phyloP scores from a whole-genome alignment of 2,888 invertebrate species.

The Pseudococcus jackbeardsleyi region DNA sequence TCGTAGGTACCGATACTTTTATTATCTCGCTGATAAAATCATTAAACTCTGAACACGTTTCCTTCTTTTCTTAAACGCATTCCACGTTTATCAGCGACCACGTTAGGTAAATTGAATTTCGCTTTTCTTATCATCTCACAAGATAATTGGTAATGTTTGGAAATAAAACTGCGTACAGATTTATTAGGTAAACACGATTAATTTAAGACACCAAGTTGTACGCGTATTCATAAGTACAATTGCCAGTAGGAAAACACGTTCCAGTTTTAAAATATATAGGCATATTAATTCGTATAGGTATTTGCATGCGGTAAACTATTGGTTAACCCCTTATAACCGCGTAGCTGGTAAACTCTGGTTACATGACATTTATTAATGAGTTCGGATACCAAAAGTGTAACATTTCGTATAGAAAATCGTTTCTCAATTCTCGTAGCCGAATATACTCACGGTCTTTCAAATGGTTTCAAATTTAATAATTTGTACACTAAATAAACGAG shows the following conservation, averaged over 20 bases:
- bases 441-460: background rate
- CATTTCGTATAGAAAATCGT: background rate
- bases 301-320: slow-evolving; percentile 30
- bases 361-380: slow-evolving; percentile 50
- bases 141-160: background rate
- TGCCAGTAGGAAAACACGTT: slow-evolving; percentile 44
- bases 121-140: background rate
- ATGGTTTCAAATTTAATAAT: slow-evolving; percentile 6
- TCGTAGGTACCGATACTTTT: background rate
- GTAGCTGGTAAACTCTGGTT: background rate
- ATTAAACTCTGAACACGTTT: background rate
- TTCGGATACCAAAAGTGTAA: slow-evolving; percentile 1
- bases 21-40: background rate
- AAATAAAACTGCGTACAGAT: background rate
- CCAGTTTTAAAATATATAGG: background rate
- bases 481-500: background rate
- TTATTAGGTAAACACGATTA: slow-evolving; percentile 37
- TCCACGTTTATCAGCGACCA: background rate
- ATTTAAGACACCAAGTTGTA: background rate
- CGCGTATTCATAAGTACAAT: background rate
- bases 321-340: slow-evolving; percentile 15
- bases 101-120: background rate
- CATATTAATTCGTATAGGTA: background rate
- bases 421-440: background rate
- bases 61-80: background rate